Evolutionary conservation across 1,140 invertebrate species (phyloP), one percentile per base, ranked within the genome.

Genomic region (Rhizoglyphus robini): DNA sequence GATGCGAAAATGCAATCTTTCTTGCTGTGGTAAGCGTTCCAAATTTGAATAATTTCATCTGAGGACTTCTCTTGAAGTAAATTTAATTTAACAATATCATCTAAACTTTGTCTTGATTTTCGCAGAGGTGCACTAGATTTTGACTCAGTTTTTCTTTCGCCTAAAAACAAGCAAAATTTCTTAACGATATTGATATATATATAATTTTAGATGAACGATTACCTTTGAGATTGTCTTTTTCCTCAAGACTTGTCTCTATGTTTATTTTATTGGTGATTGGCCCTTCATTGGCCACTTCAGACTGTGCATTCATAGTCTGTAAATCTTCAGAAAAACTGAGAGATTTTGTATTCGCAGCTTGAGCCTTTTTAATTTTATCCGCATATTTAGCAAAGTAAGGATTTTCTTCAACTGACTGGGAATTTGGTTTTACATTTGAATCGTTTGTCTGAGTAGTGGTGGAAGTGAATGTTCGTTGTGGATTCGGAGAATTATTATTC

Each of bases 351-450:
- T n/a, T 30, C 27, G 3, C 4, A 3, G 20, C 8, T 38, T 65
- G 27, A 34, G 32, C 63, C 60, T 60, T 68, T 36, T 54, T 36
- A 65, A 68, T 60, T 63, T 68, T 61, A 8, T 68, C 58, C 5
- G 67, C 51, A 68, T 68, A 68, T 46, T 65, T 65, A 11, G 18
- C n/a, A 58, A 62, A 68, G 34, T 51, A 68, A 34, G 67, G 67
- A 62, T 68, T 68, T n/a, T 47, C n/a, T 51, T 68, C 63, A 38
- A 67, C 41, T 41, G 34, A 36, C 47, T 67, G 8, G 3, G 34
- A 15, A 41, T 25, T 63, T 54, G 3, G 27, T 3, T 41, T 13
- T 23, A 31, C n/a, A n/a, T n/a, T n/a, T n/a, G n/a, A n/a, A n/a
- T n/a, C n/a, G n/a, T n/a, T n/a, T n/a, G n/a, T n/a, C n/a, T n/a